Conservation (phyloP, 2,888 invertebrate species). For the Ptychoptera albimana region DNA sequence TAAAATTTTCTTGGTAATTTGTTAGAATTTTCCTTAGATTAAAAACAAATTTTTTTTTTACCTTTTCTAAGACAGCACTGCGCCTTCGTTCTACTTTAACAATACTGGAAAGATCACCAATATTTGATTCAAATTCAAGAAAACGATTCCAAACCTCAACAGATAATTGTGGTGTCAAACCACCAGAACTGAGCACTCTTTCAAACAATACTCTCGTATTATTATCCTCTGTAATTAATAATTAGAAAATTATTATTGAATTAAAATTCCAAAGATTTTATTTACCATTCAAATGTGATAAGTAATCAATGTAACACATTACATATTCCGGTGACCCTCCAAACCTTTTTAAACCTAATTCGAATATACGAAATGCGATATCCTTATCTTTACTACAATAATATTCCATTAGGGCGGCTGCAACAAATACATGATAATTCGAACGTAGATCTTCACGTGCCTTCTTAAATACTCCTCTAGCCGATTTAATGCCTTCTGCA, state of each 20-base stretch:
- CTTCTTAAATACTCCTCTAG: conserved; percentile 84
- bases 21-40: not conserved
- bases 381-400: conserved; percentile 97
- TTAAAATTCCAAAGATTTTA: conserved; percentile 11
- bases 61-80: conserved; percentile 80
- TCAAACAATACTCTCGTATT: conserved; percentile 99
- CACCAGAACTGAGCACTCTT: conserved; percentile 83
- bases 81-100: conserved; percentile 93
- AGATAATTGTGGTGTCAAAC: conserved; percentile 78
- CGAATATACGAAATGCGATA: conserved; percentile 92
- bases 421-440: conserved; percentile 87
- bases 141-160: conserved; percentile 98
- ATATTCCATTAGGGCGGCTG: conserved; percentile 97
- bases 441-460: conserved; percentile 79
- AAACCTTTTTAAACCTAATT: conserved; percentile 93
- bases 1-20: conserved; percentile 22
- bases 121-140: conserved; percentile 95
- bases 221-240: conserved; percentile 72
- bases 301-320: conserved; percentile 88
- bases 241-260: not conserved
- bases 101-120: conserved; percentile 93
- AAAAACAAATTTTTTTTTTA: conserved; percentile 21
- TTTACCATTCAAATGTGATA: conserved; percentile 91
- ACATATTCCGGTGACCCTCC: conserved; percentile 91
- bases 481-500: conserved; percentile 95